Evolutionary conservation across 2,797 vertebrate species (phyloP), one percentile per base, ranked within the genome.

Genomic region (Rhadinocentrus ornatus): DNA sequence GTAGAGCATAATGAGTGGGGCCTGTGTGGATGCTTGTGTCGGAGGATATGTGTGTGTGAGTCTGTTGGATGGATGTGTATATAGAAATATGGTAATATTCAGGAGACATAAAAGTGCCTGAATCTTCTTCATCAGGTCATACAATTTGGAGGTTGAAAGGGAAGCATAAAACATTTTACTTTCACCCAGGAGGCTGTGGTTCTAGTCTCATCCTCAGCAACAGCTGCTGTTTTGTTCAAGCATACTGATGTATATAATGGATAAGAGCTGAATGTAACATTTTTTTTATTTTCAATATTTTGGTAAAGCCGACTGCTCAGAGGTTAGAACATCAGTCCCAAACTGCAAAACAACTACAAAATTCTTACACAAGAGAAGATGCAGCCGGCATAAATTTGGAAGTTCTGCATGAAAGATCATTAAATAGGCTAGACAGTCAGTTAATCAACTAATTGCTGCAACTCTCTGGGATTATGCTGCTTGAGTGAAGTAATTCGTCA

Each of bases 1-100:
- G 85, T 91, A 55, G 89, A 91, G 87, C 88, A 91, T 83, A 91
- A 84, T 86, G 86, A 86, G 78, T 35, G 61, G 56, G 59, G 78
- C 77, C 68, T 69, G 58, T 83, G 74, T 80, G 63, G 66, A 73
- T 74, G 58, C 75, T 41, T 77, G 75, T 88, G 71, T 87, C 69
- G 62, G 29, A 66, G 71, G 77, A 53, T 70, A 57, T 78, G 62
- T 76, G 71, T 83, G 75, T 68, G 57, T 31, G 5, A 63, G 52
- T 61, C 34, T 74, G 58, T 65, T 74, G 34, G 27, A 39, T 61
- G 15, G 24, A 54, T 63, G 44, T 41, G 26, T 75, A 39, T 8
- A 22, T 6, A 15, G 11, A 50, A 48, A 48, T 48, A 22, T 48
- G 44, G 2, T 2, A 53, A 15, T 12, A 13, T 29, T 29, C 11